Evolutionary conservation across 2,888 invertebrate genomes (phyloP).

Genomic region (Xestia c-nigrum): DNA sequence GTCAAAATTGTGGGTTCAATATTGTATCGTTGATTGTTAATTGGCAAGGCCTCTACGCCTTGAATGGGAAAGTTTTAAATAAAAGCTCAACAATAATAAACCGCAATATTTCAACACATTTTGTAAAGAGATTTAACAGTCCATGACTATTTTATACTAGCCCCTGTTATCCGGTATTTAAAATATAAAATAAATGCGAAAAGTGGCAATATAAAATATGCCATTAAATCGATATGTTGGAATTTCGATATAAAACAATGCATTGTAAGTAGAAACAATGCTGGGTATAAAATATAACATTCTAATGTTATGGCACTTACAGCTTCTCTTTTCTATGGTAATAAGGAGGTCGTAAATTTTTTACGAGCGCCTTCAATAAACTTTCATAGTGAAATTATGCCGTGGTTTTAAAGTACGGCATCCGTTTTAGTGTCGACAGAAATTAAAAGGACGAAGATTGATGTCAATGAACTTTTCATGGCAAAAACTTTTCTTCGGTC

Average conservation of each 20-base stretch:
- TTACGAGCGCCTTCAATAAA: conserved; percentile 77
- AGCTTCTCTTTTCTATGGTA: conserved; percentile 81
- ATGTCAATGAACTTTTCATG: conserved; percentile 50
- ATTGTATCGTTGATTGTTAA: no score
- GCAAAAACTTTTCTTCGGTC: conserved; percentile 16
- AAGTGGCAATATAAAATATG: conserved; percentile 68
- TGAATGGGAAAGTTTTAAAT: not conserved
- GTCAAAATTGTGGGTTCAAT: no score
- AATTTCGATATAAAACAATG: conserved; percentile 70
- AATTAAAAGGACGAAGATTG: conserved; percentile 57
- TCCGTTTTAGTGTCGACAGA: conserved; percentile 57
- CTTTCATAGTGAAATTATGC: conserved; percentile 72
- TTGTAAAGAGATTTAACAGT: conserved; percentile 43
- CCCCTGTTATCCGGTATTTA: conserved; percentile 33
- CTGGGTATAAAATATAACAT: conserved; percentile 74
- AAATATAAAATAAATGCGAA: conserved; percentile 64
- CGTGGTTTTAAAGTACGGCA: conserved; percentile 64
- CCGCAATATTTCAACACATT: conserved; percentile 16
- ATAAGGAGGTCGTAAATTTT: conserved; percentile 78
- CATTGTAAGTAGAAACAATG: conserved; percentile 80
- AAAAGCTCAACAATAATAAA: conserved; percentile 8
- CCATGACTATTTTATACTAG: conserved; percentile 46
- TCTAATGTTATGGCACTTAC: conserved; percentile 74
- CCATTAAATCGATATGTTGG: conserved; percentile 72
- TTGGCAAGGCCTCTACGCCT: no score